Base-by-base conservation (phyloP, 1,140 invertebrate species). In the Aphis craccivora region DNA sequence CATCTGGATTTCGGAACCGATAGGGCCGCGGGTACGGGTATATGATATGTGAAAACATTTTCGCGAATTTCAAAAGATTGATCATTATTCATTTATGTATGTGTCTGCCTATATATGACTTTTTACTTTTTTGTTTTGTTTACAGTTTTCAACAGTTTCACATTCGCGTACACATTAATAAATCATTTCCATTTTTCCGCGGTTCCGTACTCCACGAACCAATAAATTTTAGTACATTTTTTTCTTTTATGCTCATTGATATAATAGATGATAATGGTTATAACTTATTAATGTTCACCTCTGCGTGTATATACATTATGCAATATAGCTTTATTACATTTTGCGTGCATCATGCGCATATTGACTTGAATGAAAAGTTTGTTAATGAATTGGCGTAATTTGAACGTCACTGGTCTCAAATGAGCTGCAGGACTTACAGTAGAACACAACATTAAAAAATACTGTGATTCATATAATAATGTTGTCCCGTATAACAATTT, bases 11-110 rank as follows among this genome's bases (percentile, higher is more conserved):
- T 51, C 88, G 35, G 51, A 89, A 40, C 48, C 51, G 9, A 40
- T 40, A 87, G 0, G 22, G 35, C 30, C n/a, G 18, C 30, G 45
- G 22, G 20, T n/a, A 87, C 30, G 45, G 48, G 87, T 3, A 37
- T 55, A 23, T 88, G 51, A 23, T 88, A 88, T 88, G 45, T 48
- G n/a, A 89, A 89, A 89, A 53, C 51, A 35, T 25, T 89, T 55
- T 89, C 35, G 5, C 35, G 51, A 55, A 40, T 89, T 37, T 40
- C 51, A 37, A 89, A 37, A 55, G n/a, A 55, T 89, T 35, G 88
- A 89, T 89, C 88, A 55, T 89, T 89, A 89, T 53, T 89, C 87
- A 89, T 89, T 53, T 35, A 20, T 86, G 40, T 76, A 18, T 76
- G 60, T 14, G 60, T 14, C 37, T 87, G n/a, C 30, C 25, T 14